Conservation (phyloP, 2,888 invertebrate species). For the Acleris laterana region DNA sequence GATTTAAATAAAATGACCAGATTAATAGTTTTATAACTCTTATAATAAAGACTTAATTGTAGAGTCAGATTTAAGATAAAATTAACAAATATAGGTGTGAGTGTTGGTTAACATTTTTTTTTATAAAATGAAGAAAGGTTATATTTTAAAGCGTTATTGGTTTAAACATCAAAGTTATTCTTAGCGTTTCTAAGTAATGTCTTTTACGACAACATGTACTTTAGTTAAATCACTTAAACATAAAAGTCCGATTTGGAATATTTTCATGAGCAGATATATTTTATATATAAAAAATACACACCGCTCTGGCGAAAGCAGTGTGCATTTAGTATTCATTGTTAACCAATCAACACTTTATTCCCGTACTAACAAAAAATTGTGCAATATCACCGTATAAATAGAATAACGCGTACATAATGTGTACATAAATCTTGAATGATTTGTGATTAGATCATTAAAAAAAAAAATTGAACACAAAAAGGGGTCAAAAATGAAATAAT, state of each 20-base stretch:
- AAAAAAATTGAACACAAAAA: conserved; percentile 65
- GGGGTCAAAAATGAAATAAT: conserved; percentile 53
- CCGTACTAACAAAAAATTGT: conserved; percentile 66
- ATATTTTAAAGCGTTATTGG: conserved; percentile 78
- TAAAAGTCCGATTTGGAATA: conserved; percentile 65
- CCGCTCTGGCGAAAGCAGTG: conserved; percentile 72
- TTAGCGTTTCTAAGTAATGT: conserved; percentile 77
- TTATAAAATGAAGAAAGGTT: conserved; percentile 66
- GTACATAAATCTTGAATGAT: conserved; percentile 53
- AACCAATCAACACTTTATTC: conserved; percentile 50
- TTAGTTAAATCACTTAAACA: conserved; percentile 71
- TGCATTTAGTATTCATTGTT: conserved; percentile 34
- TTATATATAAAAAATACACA: conserved; percentile 45
- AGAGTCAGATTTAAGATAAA: conserved; percentile 79
- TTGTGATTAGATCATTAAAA: conserved; percentile 55
- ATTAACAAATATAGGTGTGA: conserved; percentile 81
- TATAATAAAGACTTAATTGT: conserved; percentile 77
- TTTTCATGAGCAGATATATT: conserved; percentile 58
- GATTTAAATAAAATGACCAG: conserved; percentile 85
- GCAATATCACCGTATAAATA: conserved; percentile 67
- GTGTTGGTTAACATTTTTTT: conserved; percentile 80
- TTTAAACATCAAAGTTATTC: conserved; percentile 76
- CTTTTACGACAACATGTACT: conserved; percentile 79
- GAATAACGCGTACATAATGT: conserved; percentile 66
- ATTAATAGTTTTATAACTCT: conserved; percentile 81